Evolutionary conservation across 2,888 invertebrate species (phyloP).

Genomic region (Formica aserva): DNA sequence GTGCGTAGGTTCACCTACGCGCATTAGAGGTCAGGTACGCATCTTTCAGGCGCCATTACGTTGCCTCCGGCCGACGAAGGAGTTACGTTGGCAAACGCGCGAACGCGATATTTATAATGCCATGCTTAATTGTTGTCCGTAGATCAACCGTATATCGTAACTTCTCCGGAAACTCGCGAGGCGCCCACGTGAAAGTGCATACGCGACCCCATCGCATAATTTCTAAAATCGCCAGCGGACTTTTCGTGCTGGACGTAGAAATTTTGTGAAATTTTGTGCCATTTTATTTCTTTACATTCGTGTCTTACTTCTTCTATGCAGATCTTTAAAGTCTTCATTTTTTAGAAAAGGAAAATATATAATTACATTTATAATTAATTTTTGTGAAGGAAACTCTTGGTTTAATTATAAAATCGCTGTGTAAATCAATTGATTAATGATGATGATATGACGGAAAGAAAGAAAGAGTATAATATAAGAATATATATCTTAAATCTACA

Average conservation of each 20-base stretch:
- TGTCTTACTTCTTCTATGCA: neutral
- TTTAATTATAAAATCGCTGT: neutral
- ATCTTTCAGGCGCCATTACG: slow-evolving; percentile 72
- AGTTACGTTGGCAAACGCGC: slow-evolving; percentile 69
- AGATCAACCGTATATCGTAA: slow-evolving; percentile 78
- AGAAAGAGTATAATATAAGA: neutral
- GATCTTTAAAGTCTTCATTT: neutral
- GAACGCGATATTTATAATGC: slow-evolving; percentile 77
- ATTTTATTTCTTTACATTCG: neutral
- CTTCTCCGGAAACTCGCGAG: slow-evolving; percentile 72
- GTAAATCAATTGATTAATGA: neutral
- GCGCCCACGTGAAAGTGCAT: slow-evolving; percentile 74
- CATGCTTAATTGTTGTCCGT: slow-evolving; percentile 80
- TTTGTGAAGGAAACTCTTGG: slow-evolving; percentile 15
- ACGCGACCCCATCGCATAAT: slow-evolving; percentile 67
- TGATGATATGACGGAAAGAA: neutral
- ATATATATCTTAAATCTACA: neutral
- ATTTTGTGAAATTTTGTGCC: slow-evolving; percentile 23
- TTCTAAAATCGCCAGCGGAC: slow-evolving; percentile 66
- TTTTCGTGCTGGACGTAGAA: slow-evolving; percentile 43
- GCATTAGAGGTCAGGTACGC: slow-evolving; percentile 65
- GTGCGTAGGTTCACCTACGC: slow-evolving; percentile 77
- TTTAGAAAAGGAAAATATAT: neutral
- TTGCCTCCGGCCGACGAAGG: slow-evolving; percentile 72
- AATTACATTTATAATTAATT: slow-evolving; percentile 42